A percentile compares a stretch with the other conserved stretches of the same genome.
Evolutionary conservation across 2,113 vertebrate species (phyloP).

Genomic region (Gobiocypris rarus): DNA sequence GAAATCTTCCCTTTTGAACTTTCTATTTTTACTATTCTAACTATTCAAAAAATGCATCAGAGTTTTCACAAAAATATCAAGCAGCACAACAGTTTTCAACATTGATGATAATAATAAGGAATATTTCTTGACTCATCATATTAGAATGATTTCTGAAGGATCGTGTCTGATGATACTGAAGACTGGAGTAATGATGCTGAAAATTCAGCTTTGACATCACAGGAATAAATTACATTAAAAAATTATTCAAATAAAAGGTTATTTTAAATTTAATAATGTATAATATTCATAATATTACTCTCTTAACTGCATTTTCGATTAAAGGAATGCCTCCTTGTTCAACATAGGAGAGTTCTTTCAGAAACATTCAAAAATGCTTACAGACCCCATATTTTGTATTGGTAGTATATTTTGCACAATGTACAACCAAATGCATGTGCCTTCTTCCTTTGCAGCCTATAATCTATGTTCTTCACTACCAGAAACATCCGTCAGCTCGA

Average conservation of each 20-base stretch:
- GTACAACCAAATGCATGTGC: conserved; percentile 18
- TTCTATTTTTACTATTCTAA: not conserved
- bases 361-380: not conserved
- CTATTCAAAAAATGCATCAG: no score
- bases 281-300: no score
- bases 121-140: not conserved
- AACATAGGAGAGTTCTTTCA: not conserved
- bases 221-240: no score
- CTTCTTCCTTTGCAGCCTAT: conserved; percentile 25
- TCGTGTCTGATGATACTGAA: no score
- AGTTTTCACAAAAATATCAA: not conserved
- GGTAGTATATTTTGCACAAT: not conserved
- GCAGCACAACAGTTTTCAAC: not conserved
- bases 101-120: no score
- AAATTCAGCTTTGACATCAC: no score
- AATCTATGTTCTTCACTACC: conserved; percentile 8
- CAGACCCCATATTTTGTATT: not conserved
- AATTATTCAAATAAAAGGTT: not conserved
- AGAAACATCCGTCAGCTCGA: conserved; percentile 1
- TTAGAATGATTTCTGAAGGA: not conserved
- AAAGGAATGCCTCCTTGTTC: not conserved
- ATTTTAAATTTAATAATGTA: not conserved
- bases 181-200: no score
- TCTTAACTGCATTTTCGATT: not conserved
- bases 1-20: not conserved